phyloP scores from a whole-genome alignment of 23 tunicate genomes.

The Diplosoma virens region DNA sequence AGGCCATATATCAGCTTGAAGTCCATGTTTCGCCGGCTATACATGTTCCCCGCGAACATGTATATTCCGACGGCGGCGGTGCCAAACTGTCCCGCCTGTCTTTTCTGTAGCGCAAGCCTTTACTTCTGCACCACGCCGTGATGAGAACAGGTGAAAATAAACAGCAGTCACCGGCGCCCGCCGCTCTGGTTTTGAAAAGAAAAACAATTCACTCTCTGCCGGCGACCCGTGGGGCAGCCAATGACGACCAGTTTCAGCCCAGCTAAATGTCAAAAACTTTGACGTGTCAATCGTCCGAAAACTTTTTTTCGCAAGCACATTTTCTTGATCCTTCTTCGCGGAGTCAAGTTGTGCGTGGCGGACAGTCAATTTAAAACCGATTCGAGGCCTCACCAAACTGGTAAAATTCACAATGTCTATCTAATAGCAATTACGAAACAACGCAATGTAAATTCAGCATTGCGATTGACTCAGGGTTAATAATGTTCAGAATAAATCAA shows the following conservation, averaged over 20 bases:
- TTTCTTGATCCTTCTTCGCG: no score
- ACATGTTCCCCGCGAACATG: slow-evolving; percentile 68
- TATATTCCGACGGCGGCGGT: slow-evolving; percentile 72
- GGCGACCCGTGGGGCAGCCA: no score
- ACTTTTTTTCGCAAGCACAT: no score
- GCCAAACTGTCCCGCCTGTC: slow-evolving; percentile 9
- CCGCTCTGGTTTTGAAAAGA: neutral
- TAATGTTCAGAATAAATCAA: no score
- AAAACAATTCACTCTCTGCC: neutral
- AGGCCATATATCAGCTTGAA: slow-evolving; percentile 13
- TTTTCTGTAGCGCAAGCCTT: slow-evolving; percentile 1
- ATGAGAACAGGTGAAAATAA: slow-evolving; percentile 10
- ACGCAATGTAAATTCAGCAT: no score
- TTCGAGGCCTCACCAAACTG: slow-evolving; percentile 14
- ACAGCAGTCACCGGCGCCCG: neutral
- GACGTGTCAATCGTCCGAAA: no score
- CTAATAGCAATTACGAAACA: no score
- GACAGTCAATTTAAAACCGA: neutral
- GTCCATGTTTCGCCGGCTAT: slow-evolving; percentile 74
- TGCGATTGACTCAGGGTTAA: no score
- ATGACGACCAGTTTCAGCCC: no score
- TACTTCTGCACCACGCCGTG: slow-evolving; percentile 11
- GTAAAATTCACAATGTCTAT: neutral
- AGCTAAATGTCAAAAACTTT: no score
- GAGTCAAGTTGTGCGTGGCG: no score